Evolutionary conservation across 2,113 vertebrate genomes (phyloP).

Genomic region (Petromus typicus): DNA sequence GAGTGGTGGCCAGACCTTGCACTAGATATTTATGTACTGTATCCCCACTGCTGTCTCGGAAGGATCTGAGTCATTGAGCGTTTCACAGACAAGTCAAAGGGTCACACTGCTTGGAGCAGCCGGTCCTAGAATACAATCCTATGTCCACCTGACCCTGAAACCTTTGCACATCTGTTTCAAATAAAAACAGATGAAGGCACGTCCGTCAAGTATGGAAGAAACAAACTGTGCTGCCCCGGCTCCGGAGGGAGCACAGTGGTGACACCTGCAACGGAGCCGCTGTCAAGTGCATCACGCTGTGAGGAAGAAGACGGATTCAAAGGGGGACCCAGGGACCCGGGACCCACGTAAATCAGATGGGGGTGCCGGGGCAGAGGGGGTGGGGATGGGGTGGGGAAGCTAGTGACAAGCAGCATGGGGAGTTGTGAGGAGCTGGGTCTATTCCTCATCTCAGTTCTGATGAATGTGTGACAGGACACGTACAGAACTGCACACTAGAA

Average conservation of each 20-base stretch:
- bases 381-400: neutral
- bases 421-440: neutral
- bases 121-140: neutral
- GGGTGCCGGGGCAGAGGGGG: neutral
- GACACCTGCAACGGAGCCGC: neutral
- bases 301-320: neutral
- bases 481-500: neutral
- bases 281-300: neutral
- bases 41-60: neutral
- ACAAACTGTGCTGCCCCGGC: neutral
- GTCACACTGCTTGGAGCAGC: neutral
- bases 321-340: neutral
- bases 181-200: neutral
- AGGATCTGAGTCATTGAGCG: neutral
- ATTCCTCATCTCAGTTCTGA: neutral
- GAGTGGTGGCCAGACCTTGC: neutral
- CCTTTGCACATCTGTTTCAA: neutral
- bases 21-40: neutral
- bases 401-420: neutral
- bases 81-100: neutral
- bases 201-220: neutral
- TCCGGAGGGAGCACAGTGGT: neutral
- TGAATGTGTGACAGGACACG: neutral
- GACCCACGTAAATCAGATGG: neutral
- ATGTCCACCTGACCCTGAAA: neutral